Evolutionary conservation across 2,113 vertebrate genomes (phyloP), one percentile per base, ranked within the genome.

Genomic region (Indri indri): DNA sequence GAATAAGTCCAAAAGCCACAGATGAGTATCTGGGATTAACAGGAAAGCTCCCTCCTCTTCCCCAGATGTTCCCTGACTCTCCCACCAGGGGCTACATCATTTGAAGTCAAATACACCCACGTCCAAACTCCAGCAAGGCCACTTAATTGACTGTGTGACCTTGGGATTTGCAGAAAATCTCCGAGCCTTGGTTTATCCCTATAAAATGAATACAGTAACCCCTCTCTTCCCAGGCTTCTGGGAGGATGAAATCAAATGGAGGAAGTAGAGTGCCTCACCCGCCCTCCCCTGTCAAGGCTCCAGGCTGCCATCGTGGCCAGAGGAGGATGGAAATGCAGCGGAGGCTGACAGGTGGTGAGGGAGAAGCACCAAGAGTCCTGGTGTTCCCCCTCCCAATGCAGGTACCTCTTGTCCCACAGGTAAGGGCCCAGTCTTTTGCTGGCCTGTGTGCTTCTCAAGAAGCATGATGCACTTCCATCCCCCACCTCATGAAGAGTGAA

Each of bases 401-500:
- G 32, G 10, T 1, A 37, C 57, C 40, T 93, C 45, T 57, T 6
- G 0, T 42, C 63, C 74, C 66, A 66, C 13, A 66, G 47, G 34
- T 32, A 8, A 23, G 27, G 63, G 61, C 11, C 93, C 32, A 85
- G 54, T 76, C 47, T 45, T 50, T 94, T 74, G 88, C 76, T 16
- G 54, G 11, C 47, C 68, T 17, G 27, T 3, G 6, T 20, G 37
- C 18, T 85, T 86, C n/a, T 34, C 42, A 47, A 32, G 54, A 40
- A 87, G 22, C 27, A 82, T 45, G 5, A 1, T 0, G 22, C 90
- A 54, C 59, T 57, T 30, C 94, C 95, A 66, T 63, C 76, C 96
- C 94, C 90, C 89, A 86, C 87, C 70, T 88, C 40, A 0, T 4
- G 52, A 96, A 96, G 68, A 97, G 66, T 9, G 97, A 98, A 98